A percentile compares a stretch with the other conserved stretches of the same genome.
phyloP scores from a whole-genome alignment of 2,888 invertebrate genomes.

The Camptogramma bilineatum region DNA sequence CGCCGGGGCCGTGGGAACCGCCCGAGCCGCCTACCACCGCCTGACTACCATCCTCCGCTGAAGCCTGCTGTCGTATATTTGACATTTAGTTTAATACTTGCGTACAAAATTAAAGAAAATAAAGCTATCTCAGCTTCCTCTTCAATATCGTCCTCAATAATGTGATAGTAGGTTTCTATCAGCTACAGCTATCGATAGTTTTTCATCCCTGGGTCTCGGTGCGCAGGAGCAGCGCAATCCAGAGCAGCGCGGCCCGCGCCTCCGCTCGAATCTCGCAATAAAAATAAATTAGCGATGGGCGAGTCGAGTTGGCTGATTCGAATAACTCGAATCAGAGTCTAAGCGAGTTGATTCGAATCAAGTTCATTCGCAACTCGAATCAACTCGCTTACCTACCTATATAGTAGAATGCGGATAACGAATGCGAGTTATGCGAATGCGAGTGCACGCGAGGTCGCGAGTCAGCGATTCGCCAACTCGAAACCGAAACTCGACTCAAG shows the following conservation, averaged over 20 bases:
- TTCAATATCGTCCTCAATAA: neutral
- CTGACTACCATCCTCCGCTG: neutral
- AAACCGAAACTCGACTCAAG: too few relatives aligned
- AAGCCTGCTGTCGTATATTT: neutral
- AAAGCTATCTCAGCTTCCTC: neutral
- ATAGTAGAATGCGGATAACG: too few relatives aligned
- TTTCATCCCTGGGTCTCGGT: neutral
- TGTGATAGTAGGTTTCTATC: neutral
- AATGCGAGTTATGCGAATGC: too few relatives aligned
- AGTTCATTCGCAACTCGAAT: too few relatives aligned
- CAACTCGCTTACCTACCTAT: too few relatives aligned
- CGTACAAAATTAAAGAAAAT: neutral
- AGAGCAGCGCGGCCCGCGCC: neutral
- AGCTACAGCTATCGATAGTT: neutral
- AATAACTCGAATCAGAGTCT: too few relatives aligned
- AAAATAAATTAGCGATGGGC: too few relatives aligned
- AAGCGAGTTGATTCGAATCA: too few relatives aligned
- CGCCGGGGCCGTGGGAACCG: slow-evolving; percentile 19
- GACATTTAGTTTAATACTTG: neutral
- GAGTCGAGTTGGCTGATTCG: too few relatives aligned
- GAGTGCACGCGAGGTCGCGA: too few relatives aligned
- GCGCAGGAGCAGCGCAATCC: slow-evolving; percentile 1
- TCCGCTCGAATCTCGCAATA: slow-evolving; percentile 51
- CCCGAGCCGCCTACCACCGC: neutral
- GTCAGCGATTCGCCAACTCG: too few relatives aligned